Percentiles rank a stretch among this genome's conserved stretches.
phyloP scores from a whole-genome alignment of 1,140 invertebrate genomes.

The Drosophila erecta region DNA sequence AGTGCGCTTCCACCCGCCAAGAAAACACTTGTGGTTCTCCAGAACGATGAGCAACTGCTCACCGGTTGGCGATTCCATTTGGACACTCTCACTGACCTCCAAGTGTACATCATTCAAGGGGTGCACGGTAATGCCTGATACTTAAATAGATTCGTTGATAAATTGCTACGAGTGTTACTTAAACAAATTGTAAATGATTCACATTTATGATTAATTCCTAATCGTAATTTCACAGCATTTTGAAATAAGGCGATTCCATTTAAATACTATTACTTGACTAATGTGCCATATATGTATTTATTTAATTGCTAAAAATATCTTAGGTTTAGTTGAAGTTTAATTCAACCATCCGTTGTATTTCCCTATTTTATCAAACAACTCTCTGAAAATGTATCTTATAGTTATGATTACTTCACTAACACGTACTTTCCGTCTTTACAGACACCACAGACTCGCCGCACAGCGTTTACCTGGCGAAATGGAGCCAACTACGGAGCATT shows the following conservation, averaged over 20 bases:
- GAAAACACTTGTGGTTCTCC: conserved; percentile 68
- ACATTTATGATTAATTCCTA: no score
- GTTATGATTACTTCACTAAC: neutral
- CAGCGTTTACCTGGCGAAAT: conserved; percentile 75
- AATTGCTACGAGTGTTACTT: no score
- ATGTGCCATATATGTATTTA: no score
- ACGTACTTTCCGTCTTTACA: conserved; percentile 6
- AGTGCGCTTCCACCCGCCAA: conserved; percentile 52
- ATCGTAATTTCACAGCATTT: neutral
- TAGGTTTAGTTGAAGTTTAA: no score
- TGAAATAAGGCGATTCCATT: neutral
- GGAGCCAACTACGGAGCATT: conserved; percentile 66
- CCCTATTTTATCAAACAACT: no score
- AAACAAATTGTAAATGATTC: no score
- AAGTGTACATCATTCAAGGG: conserved; percentile 59
- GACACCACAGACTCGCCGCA: conserved; percentile 64
- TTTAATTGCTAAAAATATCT: no score
- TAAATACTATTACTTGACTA: neutral
- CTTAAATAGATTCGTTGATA: neutral
- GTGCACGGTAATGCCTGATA: conserved; percentile 42
- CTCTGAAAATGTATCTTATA: no score
- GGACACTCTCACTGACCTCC: conserved; percentile 59
- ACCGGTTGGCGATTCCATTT: conserved; percentile 77
- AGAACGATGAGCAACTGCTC: conserved; percentile 74
- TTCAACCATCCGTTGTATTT: no score